Evolutionary conservation across 2,113 vertebrate species (phyloP).

Genomic region (Psittacara wagleri): DNA sequence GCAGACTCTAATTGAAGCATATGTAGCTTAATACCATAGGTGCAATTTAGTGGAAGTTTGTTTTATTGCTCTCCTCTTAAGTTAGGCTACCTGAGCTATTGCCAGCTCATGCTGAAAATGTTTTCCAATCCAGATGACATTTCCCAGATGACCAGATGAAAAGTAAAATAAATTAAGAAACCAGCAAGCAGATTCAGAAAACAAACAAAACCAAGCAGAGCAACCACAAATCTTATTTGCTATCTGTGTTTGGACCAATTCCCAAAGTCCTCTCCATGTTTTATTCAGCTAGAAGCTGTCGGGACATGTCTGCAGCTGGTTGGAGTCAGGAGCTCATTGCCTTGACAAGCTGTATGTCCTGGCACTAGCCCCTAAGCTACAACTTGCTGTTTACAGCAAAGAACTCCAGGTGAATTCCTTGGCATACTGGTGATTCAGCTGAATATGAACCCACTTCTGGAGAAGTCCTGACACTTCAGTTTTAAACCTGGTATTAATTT

Average conservation of each 20-base stretch:
- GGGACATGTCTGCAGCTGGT: neutral
- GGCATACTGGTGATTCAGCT: neutral
- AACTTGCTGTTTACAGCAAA: neutral
- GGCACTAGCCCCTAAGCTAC: neutral
- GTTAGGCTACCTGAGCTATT: neutral
- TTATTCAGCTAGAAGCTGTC: neutral
- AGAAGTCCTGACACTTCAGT: neutral
- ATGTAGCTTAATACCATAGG: neutral
- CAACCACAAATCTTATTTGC: neutral
- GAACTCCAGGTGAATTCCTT: neutral
- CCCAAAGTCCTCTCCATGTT: neutral
- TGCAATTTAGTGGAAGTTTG: neutral
- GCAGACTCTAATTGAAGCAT: neutral
- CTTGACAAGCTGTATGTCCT: neutral
- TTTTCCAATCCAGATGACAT: neutral
- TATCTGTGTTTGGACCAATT: neutral
- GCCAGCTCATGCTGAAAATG: neutral
- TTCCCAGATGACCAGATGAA: neutral
- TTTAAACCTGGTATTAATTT: neutral
- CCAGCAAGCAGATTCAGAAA: neutral
- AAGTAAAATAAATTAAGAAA: conserved; percentile 11
- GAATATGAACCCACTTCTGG: neutral
- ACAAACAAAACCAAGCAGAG: neutral
- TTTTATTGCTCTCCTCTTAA: neutral
- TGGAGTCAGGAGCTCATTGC: neutral